A percentile compares a stretch with the other conserved stretches of the same genome.
phyloP scores from a whole-genome alignment of 1,140 invertebrate species.

The Heliconius nattereri region DNA sequence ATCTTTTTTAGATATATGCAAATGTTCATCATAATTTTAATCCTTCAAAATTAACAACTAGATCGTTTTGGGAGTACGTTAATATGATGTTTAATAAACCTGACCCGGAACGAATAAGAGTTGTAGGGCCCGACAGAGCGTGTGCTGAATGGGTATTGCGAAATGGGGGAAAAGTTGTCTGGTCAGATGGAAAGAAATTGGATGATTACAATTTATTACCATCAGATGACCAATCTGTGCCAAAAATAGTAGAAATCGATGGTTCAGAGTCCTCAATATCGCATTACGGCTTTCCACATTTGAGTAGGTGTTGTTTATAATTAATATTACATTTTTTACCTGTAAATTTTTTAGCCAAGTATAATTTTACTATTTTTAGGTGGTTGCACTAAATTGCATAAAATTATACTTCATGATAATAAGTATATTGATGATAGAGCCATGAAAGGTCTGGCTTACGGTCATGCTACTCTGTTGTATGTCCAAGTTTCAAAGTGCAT shows the following conservation, averaged over 20 bases:
- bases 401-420: slow-evolving; percentile 69
- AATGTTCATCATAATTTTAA: slow-evolving; percentile 29
- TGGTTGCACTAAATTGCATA: slow-evolving; percentile 66
- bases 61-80: slow-evolving; percentile 79
- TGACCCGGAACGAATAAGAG: slow-evolving; percentile 85
- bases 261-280: slow-evolving; percentile 89
- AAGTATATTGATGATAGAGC: slow-evolving; percentile 73
- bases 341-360: neutral
- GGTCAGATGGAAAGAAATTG: slow-evolving; percentile 81
- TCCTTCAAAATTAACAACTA: slow-evolving; percentile 43
- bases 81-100: slow-evolving; percentile 84
- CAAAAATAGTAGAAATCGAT: slow-evolving; percentile 85
- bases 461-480: slow-evolving; percentile 54
- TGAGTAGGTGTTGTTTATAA: slow-evolving; percentile 82
- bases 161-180: slow-evolving; percentile 90
- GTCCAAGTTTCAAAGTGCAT: slow-evolving; percentile 71
- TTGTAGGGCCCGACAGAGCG: slow-evolving; percentile 91
- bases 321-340: neutral
- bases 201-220: slow-evolving; percentile 88
- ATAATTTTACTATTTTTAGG: slow-evolving; percentile 47
- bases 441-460: slow-evolving; percentile 65
- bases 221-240: slow-evolving; percentile 55
- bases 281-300: slow-evolving; percentile 89
- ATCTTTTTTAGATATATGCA: neutral
- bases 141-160: slow-evolving; percentile 94